Base-by-base conservation (phyloP, 2,888 invertebrate species). In the Melieria picta region DNA sequence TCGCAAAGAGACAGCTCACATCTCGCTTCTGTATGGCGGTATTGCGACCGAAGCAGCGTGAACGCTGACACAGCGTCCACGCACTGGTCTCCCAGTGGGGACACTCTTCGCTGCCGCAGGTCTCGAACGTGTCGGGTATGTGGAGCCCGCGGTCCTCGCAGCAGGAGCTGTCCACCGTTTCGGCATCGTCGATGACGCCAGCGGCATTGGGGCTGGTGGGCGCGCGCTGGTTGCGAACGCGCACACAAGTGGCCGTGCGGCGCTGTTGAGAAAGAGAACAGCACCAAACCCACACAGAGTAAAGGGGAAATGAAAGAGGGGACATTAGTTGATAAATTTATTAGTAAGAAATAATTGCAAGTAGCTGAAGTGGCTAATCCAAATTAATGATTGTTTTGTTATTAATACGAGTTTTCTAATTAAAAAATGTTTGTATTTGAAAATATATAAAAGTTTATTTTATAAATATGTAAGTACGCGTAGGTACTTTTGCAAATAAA, bases 1-100 rank as follows among this genome's bases (percentile, higher is more conserved):
- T 82, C 85, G 88, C 88, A 79, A 87, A 86, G 48, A 89, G 89
- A 76, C 88, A 89, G 13, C 83, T 79, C 7, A 89, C 82, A 69
- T 91, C 89, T 74, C 95, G 89, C 78, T 91, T 89, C 86, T 95
- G 94, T 86, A 93, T 90, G 16, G 94, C 94, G 81, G 91, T 92
- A 81, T 93, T 91, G 88, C 91, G 91, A 11, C 91, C 90, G 79
- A 94, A 92, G 84, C 95, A 95, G 73, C 92, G 89, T 30, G 93
- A 91, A 77, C 90, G 90, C 77, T 91, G 90, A 81, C 94, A 95
- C 65, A 90, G 85, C 4, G 91, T 90, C 95, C 94, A 95, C 13
- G 90, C 89, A 52, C 90, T 90, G 5, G 89, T 87, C 65, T 89
- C 87, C 95, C 95, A 95, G 74, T 89, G 89, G 0, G 94, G 93